Evolutionary conservation across 2,888 invertebrate species (phyloP), one percentile per base, ranked within the genome.

Genomic region (Hemaris fuciformis): DNA sequence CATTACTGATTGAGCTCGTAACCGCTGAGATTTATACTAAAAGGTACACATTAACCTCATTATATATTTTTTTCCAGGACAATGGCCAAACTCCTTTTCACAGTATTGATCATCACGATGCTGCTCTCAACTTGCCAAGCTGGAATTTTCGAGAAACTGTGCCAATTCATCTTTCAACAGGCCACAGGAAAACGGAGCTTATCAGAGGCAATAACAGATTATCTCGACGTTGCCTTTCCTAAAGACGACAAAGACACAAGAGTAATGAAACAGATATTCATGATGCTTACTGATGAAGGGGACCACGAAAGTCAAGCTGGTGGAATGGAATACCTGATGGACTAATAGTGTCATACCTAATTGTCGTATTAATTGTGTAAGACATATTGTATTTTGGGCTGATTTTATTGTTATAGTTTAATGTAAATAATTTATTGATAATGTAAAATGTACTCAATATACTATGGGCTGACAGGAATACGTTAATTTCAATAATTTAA

Each of bases 211-310:
- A 76, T 89, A 4, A 72, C 80, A n/a, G 74, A 81, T 46, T 87
- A 83, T 43, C 63, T 91, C 57, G 89, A 91, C 66, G 73, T 77
- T 2, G 65, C 88, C 3, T 90, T 80, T 45, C 88, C 88, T 0
- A 88, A 88, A 67, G 89, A 90, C 57, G 90, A 91, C 63, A 66
- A 72, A 23, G 89, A 89, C 63, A 79, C 87, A 0, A 81, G 74
- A 25, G 75, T 85, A 20, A 74, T 91, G 75, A 89, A 89, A 60
- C 79, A 84, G 62, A 73, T 91, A 20, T 88, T 87, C 62, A 79
- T 79, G 56, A 76, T 85, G 62, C 74, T 86, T n/a, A 76, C 83
- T 0, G 85, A 86, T n/a, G 77, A 80, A 64, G 76, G 75, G 63
- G 10, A 66, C 53, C 38, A 64, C 67, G 31, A 57, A 63, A 41